Evolutionary conservation across 2,888 invertebrate genomes (phyloP), one percentile per base, ranked within the genome.

Genomic region (Orthosia cruda): DNA sequence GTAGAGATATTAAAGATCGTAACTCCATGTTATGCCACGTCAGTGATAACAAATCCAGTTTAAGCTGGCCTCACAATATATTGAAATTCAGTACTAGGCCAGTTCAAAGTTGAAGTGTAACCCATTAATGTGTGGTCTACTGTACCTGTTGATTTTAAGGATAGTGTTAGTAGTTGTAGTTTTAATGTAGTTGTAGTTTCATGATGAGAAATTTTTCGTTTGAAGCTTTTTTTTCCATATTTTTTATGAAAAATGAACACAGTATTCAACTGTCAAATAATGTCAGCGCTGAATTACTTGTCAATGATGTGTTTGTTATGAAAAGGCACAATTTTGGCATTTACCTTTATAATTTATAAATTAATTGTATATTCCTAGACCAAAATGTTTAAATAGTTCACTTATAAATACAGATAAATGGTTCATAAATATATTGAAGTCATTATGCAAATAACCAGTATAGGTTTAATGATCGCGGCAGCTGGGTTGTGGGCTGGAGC

Each of bases 401-500:
- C 26, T 32, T 62, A 58, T 4, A 32, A 62, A 47, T 57, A n/a
- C 12, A 62, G 15, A 71, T 26, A 62, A 75, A 88, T 87, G 87
- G 54, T 77, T 16, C 1, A 70, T 32, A 9, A 40, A 45, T 77
- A 71, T 52, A 0, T 80, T n/a, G 67, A 80, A 65, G 50, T 92
- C 54, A 47, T 90, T n/a, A 66, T 95, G 5, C 93, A 93, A 82
- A 66, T 94, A 45, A 54, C 83, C 20, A 88, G 92, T 74, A 80
- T 95, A 23, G 90, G 88, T 15, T 58, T 92, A 0, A 89, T 94
- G 0, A 89, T 93, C 26, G 80, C 80, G 7, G 92, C 93, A 7
- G 93, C 89, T 0, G 92, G 89, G 1, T 78, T 95, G 20, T 96
- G 96, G 96, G 86, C 91, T 0, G 89, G 91, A 0, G 90, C 94